These are phyloP conservation scores for Neostethus bicornis DNA, from an alignment of 2,797 vertebrate genomes.

Conservation along the genomic window DNA sequence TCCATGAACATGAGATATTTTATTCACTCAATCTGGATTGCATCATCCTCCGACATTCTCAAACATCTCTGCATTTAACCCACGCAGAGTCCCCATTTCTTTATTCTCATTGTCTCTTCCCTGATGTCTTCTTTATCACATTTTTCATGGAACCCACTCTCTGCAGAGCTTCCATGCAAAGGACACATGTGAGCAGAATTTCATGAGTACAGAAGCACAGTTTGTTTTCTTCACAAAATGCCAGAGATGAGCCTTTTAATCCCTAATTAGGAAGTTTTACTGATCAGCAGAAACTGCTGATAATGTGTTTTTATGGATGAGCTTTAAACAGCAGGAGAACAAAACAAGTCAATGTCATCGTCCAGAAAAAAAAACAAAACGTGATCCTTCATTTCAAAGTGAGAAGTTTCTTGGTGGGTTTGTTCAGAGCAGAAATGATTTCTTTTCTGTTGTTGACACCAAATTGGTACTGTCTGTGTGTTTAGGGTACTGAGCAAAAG, in stretches of 20 bases:
- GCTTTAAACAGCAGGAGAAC: conserved; percentile 10
- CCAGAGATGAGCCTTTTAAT: conserved; percentile 2
- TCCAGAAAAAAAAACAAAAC: not conserved
- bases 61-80: conserved; percentile 47
- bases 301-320: not conserved
- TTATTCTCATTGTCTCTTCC: conserved; percentile 44
- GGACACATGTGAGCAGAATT: conserved; percentile 49
- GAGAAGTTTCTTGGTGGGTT: not conserved
- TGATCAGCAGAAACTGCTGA: not conserved
- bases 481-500: conserved; percentile 57
- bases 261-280: conserved; percentile 7
- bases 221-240: conserved; percentile 26
- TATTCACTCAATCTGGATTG: conserved; percentile 7
- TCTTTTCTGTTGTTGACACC: conserved; percentile 46
- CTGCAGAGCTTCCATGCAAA: conserved; percentile 46
- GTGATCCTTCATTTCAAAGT: not conserved
- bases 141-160: conserved; percentile 56
- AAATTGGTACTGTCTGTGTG: conserved; percentile 44
- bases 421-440: conserved; percentile 22
- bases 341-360: not conserved
- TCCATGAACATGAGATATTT: no score
- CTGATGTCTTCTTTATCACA: conserved; percentile 41
- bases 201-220: conserved; percentile 32
- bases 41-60: conserved; percentile 31
- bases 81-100: conserved; percentile 46